Base-by-base conservation (phyloP, 2,888 invertebrate genomes). In the Drosophila diplacantha region DNA sequence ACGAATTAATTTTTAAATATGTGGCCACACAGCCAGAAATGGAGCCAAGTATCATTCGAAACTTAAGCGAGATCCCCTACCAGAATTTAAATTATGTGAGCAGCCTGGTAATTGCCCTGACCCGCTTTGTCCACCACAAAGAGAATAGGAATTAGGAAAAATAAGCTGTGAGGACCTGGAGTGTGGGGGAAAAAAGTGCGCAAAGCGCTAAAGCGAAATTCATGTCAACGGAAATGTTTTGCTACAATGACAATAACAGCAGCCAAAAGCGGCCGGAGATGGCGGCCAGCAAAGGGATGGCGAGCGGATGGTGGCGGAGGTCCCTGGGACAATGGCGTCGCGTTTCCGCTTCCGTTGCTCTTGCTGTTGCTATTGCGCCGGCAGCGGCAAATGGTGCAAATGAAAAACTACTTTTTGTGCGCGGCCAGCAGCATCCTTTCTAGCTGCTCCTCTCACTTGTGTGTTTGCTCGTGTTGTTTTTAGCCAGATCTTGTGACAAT, bases 291-390 rank as follows among this genome's bases (percentile, higher is more conserved):
- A 52, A 34, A 44, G 57, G 67, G 61, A 6, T 31, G 26, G 55
- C 50, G 14, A 35, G 32, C 39, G 32, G 26, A 41, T 22, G 61
- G 43, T 50, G 43, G 59, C 57, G 57, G 53, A 71, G 35, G 35
- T 22, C 20, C n/a, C 12, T 20, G 49, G 38, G 43, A 62, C 79
- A 80, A 81, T 80, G 74, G 79, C 71, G 72, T 68, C 75, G 81
- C 74, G 74, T 75, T 83, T 80, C 81, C 79, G 75, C 58, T 81
- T 81, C 81, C 81, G 55, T 39, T 35, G 43, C 54, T 47, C 38
- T 12, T 43, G 29, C 54, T 47, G 38, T 12, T 43, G 29, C 44
- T 41, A 34, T 44, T 35, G 49, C 35, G 44, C 68, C 57, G 50
- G 51, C 77, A 69, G 81, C 52, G 71, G 62, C 71, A 73, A 75